These are phyloP conservation scores for Craniophora ligustri DNA, from an alignment of 2,888 invertebrate genomes.

Conservation along the genomic window DNA sequence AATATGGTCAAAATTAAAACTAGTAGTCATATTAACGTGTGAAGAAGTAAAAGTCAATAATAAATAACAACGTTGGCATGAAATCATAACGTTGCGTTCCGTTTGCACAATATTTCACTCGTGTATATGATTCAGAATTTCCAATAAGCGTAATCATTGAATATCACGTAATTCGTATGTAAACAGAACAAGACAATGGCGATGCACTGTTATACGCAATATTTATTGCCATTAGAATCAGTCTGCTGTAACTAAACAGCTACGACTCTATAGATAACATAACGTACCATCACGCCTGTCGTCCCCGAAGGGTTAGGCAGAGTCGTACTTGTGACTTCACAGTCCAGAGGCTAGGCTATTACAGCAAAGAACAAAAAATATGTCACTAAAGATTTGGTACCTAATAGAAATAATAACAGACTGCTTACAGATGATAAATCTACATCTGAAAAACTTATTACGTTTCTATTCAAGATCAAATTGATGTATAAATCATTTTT, in stretches of 20 bases:
- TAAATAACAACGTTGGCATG: slow-evolving; percentile 1
- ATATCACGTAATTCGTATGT: slow-evolving; percentile 37
- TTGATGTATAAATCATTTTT: too few species aligned
- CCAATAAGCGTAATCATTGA: slow-evolving; percentile 31
- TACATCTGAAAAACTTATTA: slow-evolving; percentile 6
- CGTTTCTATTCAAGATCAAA: slow-evolving; percentile 12
- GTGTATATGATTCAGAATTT: slow-evolving; percentile 36
- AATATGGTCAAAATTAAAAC: too few species aligned
- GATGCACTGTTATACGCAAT: background rate
- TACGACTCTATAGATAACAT: background rate
- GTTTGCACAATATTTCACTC: slow-evolving; percentile 35
- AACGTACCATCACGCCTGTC: too few species aligned
- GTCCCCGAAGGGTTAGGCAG: too few species aligned
- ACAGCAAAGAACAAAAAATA: slow-evolving; percentile 14
- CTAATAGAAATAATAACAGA: slow-evolving; percentile 22
- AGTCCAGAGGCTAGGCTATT: background rate
- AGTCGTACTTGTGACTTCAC: too few species aligned
- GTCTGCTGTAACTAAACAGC: background rate
- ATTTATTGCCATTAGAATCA: slow-evolving; percentile 17
- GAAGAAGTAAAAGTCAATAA: background rate
- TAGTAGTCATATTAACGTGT: too few species aligned
- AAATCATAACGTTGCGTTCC: slow-evolving; percentile 2
- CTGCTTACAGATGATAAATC: slow-evolving; percentile 13
- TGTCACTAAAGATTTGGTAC: slow-evolving; percentile 18
- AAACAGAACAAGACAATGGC: slow-evolving; percentile 39